phyloP scores from a whole-genome alignment of 2,113 vertebrate species.

The Riparia riparia region DNA sequence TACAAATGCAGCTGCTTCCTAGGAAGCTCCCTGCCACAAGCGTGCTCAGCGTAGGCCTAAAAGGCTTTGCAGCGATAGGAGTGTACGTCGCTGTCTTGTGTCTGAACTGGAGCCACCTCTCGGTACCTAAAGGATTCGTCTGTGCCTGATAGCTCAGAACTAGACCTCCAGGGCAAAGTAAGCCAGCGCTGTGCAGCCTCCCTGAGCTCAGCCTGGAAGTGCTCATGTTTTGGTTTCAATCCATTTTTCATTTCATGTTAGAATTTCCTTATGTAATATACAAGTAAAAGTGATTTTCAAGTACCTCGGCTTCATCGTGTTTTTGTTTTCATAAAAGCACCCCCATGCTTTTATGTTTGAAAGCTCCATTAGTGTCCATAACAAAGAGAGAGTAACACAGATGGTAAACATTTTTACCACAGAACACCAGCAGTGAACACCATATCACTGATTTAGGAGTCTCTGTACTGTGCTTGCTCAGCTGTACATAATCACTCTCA shows the following conservation, averaged over 20 bases:
- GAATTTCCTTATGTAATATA: conserved; percentile 7
- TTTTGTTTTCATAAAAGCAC: background rate
- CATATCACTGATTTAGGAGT: conserved; percentile 58
- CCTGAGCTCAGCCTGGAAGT: background rate
- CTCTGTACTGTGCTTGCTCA: conserved; percentile 71
- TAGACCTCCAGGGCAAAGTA: background rate
- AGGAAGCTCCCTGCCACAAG: background rate
- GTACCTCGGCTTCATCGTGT: background rate
- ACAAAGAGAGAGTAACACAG: conserved; percentile 64
- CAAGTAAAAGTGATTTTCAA: conserved; percentile 38
- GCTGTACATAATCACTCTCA: conserved; percentile 71
- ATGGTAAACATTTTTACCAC: conserved; percentile 72
- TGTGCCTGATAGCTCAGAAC: background rate
- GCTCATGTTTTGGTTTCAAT: background rate
- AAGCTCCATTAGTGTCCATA: conserved; percentile 64
- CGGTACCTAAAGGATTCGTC: background rate
- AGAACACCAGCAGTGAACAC: conserved; percentile 65
- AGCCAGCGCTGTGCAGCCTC: background rate
- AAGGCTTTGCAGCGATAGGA: background rate
- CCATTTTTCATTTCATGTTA: background rate
- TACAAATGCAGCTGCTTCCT: background rate
- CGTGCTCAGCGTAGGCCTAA: background rate
- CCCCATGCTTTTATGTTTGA: conserved; percentile 44
- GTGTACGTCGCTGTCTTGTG: fast-evolving
- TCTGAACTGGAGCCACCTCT: background rate